A percentile compares a stretch with the other conserved stretches of the same genome.
Evolutionary conservation across 2,888 invertebrate species (phyloP).

Genomic region (Biston stratarius): DNA sequence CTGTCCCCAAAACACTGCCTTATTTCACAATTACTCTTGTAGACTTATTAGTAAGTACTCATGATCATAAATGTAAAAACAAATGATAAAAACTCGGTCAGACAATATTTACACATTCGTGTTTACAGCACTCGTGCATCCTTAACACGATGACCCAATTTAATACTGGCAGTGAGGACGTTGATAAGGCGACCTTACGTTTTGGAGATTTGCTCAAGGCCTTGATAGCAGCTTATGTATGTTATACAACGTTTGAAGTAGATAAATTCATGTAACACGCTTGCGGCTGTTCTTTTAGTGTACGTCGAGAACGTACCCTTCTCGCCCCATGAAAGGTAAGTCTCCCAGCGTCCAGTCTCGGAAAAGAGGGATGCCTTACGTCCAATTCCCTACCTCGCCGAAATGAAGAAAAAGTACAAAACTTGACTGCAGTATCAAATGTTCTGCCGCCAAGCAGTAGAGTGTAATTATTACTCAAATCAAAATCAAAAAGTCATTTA

Average conservation of each 20-base stretch:
- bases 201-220: conserved; percentile 40
- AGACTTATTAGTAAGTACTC: background rate
- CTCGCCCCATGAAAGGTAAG: no score
- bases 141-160: conserved; percentile 48
- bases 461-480: no score
- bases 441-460: no score
- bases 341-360: no score
- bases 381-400: no score
- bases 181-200: conserved; percentile 34
- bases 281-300: no score
- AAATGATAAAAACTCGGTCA: conserved; percentile 49
- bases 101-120: conserved; percentile 40
- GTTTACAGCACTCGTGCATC: conserved; percentile 43
- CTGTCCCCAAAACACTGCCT: background rate
- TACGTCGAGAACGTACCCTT: no score
- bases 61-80: conserved; percentile 32
- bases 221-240: conserved; percentile 15
- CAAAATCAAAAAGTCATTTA: no score
- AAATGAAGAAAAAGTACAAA: no score
- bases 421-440: no score
- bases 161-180: conserved; percentile 3
- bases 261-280: background rate
- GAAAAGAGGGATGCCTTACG: no score
- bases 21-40: background rate
- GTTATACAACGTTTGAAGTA: conserved; percentile 14